phyloP scores from a whole-genome alignment of 2,888 invertebrate genomes.

The Idaea dimidiata region DNA sequence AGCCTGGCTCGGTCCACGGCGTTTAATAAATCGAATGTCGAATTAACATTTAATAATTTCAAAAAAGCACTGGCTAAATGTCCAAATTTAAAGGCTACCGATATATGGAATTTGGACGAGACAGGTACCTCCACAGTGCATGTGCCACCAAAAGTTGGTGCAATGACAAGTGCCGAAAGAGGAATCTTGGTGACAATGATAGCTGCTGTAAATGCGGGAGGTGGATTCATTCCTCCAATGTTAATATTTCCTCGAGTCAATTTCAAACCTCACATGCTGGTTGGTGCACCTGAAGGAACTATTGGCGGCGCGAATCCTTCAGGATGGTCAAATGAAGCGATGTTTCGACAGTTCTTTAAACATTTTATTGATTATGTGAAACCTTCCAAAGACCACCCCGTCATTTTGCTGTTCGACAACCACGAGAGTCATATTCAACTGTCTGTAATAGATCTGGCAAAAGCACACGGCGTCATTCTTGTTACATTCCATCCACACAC shows the following conservation, averaged over 20 bases:
- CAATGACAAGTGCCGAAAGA: slow-evolving; percentile 19
- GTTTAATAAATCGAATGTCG: no score
- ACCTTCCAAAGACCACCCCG: slow-evolving; percentile 30
- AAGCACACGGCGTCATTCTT: no score
- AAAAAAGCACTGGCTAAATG: slow-evolving; percentile 24
- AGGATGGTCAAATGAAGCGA: slow-evolving; percentile 18
- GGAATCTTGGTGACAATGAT: no score
- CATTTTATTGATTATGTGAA: slow-evolving; percentile 38
- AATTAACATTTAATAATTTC: no score
- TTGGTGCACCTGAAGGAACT: slow-evolving; percentile 2
- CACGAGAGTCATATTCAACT: slow-evolving; percentile 26
- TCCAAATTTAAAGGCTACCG: slow-evolving; percentile 20
- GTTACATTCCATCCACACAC: no score
- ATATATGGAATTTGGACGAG: slow-evolving; percentile 37
- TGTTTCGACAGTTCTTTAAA: slow-evolving; percentile 19
- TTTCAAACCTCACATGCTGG: no score
- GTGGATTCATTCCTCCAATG: slow-evolving; percentile 21
- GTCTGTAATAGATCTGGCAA: no score
- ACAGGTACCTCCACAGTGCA: slow-evolving; percentile 22
- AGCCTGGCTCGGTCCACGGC: no score
- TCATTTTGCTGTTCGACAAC: slow-evolving; percentile 23
- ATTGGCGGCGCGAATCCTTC: slow-evolving; percentile 28
- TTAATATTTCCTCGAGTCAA: slow-evolving; percentile 23
- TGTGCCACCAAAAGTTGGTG: slow-evolving; percentile 10
- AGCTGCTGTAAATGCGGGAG: slow-evolving; percentile 18